Evolutionary conservation across 2,888 invertebrate genomes (phyloP), one percentile per base, ranked within the genome.

Genomic region (Acutogordius australiensis): DNA sequence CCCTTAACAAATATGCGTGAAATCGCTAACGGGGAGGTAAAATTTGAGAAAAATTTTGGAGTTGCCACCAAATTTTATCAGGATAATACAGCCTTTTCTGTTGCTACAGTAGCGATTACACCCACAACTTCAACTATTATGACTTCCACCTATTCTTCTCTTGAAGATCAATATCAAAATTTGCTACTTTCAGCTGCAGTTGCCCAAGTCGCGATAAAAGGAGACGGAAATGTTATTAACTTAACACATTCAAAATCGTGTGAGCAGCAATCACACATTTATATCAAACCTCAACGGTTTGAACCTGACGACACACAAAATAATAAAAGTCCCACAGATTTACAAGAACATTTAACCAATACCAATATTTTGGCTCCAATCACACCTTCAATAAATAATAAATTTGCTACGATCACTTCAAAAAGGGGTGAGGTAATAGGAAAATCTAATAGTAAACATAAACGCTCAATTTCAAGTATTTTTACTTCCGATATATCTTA

Each of bases 131-230:
- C n/a, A n/a, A 37, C 8, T 37, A 37, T 8, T 37, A 37, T n/a
- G 44, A 37, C 8, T n/a, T 13, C 8, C 23, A 51, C 51, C 8
- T 51, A n/a, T 51, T 51, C 51, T 26, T 8, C 51, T 4, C 51
- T 51, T 23, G 51, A 51, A 23, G 51, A 51, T 51, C 51, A 51
- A 26, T 51, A 51, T 23, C 51, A 26, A 13, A 51, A 51, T 23
- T 23, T 51, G 4, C 23, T 51, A 51, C 26, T 51, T 4, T 51
- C 51, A 4, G 51, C 51, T 26, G 51, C 51, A 4, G 51, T 26
- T 23, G 51, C 51, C 4, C 51, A 51, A 51, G 51, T 51, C 23
- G 51, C 51, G 18, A 51, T 51, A 51, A n/a, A n/a, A 4, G 51
- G 51, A 4, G 13, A 26, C 4, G 51, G 51, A n/a, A 8, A 8